phyloP scores from a whole-genome alignment of 1,140 invertebrate genomes.

The Euwallacea fornicatus region DNA sequence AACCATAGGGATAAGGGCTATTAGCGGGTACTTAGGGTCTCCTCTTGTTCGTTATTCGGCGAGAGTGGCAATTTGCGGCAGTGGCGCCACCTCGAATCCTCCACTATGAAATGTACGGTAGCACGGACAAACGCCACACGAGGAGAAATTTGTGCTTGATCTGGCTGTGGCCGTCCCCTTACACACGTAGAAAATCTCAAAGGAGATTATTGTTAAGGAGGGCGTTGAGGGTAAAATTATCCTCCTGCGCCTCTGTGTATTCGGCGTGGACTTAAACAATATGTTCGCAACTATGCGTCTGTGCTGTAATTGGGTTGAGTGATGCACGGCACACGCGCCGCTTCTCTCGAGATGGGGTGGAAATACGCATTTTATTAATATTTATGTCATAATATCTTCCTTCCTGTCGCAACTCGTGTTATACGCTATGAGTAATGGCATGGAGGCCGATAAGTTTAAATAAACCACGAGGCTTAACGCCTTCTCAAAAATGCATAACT shows the following conservation, averaged over 20 bases:
- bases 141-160: too few species aligned
- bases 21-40: constrained; percentile 49
- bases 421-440: too few species aligned
- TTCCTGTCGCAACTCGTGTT: too few species aligned
- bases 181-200: background rate
- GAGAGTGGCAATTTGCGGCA: constrained; percentile 41
- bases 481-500: too few species aligned
- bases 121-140: too few species aligned
- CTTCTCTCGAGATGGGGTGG: constrained; percentile 23
- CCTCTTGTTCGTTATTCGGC: constrained; percentile 39
- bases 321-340: constrained; percentile 41
- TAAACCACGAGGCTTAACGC: too few species aligned
- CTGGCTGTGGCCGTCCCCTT: background rate
- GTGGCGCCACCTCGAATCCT: background rate
- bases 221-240: background rate
- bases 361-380: constrained; percentile 23
- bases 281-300: constrained; percentile 46
- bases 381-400: constrained; percentile 17
- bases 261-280: constrained; percentile 48
- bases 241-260: constrained; percentile 14
- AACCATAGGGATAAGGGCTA: constrained; percentile 46
- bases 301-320: constrained; percentile 41
- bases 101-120: too few species aligned
- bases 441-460: too few species aligned
- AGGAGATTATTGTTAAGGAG: background rate